phyloP scores from a whole-genome alignment of 2,113 vertebrate species.

The Mesocricetus auratus region DNA sequence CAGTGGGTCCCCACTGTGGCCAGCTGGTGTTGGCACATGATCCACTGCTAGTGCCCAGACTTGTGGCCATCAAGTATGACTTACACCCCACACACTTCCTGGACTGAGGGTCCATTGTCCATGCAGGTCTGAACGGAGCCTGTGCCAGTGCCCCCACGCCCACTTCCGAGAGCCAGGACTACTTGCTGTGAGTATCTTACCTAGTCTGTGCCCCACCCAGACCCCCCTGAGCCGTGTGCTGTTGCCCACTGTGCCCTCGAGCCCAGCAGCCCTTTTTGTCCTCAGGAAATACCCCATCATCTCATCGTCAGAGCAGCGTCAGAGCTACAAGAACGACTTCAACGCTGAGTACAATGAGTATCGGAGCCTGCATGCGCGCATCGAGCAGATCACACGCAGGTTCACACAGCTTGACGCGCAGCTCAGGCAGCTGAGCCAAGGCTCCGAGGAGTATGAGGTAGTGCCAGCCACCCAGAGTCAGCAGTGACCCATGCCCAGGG shows the following conservation, averaged over 20 bases:
- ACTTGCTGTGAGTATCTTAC: slow-evolving; percentile 93
- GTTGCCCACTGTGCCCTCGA: background rate
- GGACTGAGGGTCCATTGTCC: background rate
- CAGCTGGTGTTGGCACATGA: background rate
- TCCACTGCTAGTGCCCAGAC: background rate
- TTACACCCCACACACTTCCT: background rate
- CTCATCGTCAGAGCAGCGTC: slow-evolving; percentile 94
- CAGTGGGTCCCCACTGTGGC: background rate
- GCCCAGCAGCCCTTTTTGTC: background rate
- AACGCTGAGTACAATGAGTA: slow-evolving; percentile 97
- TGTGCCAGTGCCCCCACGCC: slow-evolving; percentile 91
- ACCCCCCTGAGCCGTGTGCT: background rate
- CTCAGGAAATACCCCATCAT: slow-evolving; percentile 95
- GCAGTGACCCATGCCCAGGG: background rate
- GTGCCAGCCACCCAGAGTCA: background rate
- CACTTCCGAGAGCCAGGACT: slow-evolving; percentile 93
- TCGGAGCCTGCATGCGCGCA: slow-evolving; percentile 94
- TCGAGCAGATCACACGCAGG: slow-evolving; percentile 95
- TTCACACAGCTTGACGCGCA: slow-evolving; percentile 96
- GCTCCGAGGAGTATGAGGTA: slow-evolving; percentile 97
- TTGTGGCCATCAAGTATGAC: background rate
- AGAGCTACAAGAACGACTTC: slow-evolving; percentile 98
- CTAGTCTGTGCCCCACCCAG: background rate
- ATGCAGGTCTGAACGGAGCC: slow-evolving; percentile 90
- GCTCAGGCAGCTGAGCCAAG: slow-evolving; percentile 95